Evolutionary conservation across 2,888 invertebrate genomes (phyloP).

Genomic region (Melieria omissa): DNA sequence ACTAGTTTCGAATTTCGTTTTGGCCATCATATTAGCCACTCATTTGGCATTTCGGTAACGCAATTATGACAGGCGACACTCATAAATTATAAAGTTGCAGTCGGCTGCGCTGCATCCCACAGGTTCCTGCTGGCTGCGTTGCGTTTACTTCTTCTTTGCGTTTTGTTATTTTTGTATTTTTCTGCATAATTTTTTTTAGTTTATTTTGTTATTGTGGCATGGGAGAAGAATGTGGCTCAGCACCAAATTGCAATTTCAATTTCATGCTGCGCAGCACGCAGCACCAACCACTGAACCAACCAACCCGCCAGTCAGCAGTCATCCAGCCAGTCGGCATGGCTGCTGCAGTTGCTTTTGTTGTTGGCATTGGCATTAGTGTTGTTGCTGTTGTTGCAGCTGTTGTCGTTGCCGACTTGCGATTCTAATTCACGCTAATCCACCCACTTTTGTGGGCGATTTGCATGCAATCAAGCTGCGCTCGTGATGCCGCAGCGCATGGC

Average conservation of each 20-base stretch:
- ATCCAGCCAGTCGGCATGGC: too few relatives aligned
- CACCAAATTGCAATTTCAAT: slow-evolving; percentile 39
- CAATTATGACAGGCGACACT: slow-evolving; percentile 49
- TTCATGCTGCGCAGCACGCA: slow-evolving; percentile 39
- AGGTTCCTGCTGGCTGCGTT: neutral
- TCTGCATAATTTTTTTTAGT: slow-evolving; percentile 1
- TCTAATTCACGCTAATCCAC: slow-evolving; percentile 51
- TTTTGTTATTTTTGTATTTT: neutral
- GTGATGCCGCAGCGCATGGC: neutral
- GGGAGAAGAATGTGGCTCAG: slow-evolving; percentile 10
- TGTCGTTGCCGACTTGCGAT: slow-evolving; percentile 31
- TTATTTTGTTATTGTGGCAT: slow-evolving; percentile 5
- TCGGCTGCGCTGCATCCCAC: neutral
- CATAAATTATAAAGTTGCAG: slow-evolving; percentile 45
- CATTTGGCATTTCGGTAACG: slow-evolving; percentile 49
- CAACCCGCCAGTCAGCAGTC: neutral
- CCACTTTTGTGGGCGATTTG: slow-evolving; percentile 44
- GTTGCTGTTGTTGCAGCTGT: neutral
- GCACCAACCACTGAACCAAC: slow-evolving; percentile 9
- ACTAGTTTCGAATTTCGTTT: slow-evolving; percentile 29
- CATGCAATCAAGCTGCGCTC: slow-evolving; percentile 35
- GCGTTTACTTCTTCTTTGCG: neutral
- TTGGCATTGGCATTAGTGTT: too few relatives aligned
- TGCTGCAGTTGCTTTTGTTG: neutral
- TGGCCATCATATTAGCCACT: slow-evolving; percentile 43